Conservation (phyloP, 2,113 vertebrate genomes). For the Malurus melanocephalus region DNA sequence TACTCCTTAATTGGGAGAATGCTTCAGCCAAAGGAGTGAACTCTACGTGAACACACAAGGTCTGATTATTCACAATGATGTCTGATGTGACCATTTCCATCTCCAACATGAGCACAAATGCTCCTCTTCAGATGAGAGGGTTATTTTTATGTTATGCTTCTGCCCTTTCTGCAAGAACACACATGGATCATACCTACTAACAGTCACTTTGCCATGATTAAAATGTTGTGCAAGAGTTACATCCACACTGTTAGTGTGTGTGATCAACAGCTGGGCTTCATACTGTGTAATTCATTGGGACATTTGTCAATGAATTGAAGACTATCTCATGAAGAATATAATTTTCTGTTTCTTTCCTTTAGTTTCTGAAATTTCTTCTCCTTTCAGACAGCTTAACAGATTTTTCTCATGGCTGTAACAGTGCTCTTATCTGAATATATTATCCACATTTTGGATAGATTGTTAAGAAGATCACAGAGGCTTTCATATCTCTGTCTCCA, state of each 20-base stretch:
- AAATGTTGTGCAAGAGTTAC: background rate
- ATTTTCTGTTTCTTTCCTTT: background rate
- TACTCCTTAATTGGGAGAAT: background rate
- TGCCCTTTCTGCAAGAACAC: background rate
- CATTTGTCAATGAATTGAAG: background rate
- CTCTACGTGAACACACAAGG: background rate
- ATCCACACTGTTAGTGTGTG: background rate
- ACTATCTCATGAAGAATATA: background rate
- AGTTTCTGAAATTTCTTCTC: background rate
- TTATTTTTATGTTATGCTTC: background rate
- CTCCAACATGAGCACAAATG: background rate
- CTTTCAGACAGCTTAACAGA: background rate
- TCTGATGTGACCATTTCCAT: background rate
- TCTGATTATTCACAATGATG: background rate
- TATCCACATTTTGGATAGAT: background rate
- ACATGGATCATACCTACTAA: background rate
- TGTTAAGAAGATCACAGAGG: background rate
- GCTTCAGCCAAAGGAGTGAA: background rate
- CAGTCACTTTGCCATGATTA: background rate
- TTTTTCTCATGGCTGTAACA: background rate
- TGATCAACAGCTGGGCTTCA: background rate
- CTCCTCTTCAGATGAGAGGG: background rate
- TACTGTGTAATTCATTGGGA: background rate
- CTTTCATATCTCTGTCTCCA: background rate
- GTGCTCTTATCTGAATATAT: background rate